phyloP scores from a whole-genome alignment of 1,140 invertebrate species.

The Maniola jurtina region DNA sequence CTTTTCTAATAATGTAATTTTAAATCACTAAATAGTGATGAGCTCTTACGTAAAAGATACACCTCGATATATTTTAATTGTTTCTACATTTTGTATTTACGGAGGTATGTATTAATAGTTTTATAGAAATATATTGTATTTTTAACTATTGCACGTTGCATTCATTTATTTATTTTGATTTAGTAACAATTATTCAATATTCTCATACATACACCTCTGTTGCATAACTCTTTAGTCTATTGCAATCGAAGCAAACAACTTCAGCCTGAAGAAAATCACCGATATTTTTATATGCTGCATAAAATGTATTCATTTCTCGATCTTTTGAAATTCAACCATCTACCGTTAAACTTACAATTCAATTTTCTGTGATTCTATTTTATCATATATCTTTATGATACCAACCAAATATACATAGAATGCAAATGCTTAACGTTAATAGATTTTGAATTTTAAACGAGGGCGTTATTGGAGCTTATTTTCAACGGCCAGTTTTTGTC shows the following conservation, averaged over 20 bases:
- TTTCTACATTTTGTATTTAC: too few relatives aligned
- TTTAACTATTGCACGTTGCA: neutral
- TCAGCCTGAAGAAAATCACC: conserved; percentile 5
- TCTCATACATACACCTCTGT: neutral
- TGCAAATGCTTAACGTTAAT: neutral
- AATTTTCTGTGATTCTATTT: neutral
- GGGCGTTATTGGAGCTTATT: neutral
- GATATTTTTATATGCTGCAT: neutral
- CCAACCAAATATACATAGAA: neutral
- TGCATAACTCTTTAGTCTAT: neutral
- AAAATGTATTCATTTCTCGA: neutral
- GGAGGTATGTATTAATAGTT: too few relatives aligned
- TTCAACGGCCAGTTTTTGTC: neutral
- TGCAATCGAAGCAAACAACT: neutral
- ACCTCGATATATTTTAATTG: too few relatives aligned
- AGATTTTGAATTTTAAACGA: neutral
- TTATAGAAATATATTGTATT: too few relatives aligned
- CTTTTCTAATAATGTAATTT: too few relatives aligned
- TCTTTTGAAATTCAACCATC: neutral
- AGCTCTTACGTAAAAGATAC: too few relatives aligned
- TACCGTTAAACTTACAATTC: neutral
- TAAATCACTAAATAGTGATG: too few relatives aligned
- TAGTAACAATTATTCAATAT: neutral
- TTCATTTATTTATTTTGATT: neutral
- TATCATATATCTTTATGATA: neutral